A percentile compares a stretch with the other conserved stretches of the same genome.
phyloP scores from a whole-genome alignment of 2,113 vertebrate species.

The Nestor notabilis region DNA sequence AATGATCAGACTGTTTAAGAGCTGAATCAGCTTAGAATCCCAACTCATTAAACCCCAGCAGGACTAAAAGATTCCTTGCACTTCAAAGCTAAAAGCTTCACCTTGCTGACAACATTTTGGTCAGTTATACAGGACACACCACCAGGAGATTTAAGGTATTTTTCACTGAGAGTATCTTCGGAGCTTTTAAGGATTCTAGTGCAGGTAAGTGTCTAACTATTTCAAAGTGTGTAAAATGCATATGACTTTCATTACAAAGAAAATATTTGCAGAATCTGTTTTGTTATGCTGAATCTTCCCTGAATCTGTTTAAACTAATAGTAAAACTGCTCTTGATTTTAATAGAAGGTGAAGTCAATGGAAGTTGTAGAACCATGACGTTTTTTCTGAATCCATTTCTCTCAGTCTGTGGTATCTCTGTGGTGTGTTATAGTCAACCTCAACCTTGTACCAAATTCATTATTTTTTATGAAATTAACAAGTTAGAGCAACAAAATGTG shows the following conservation, averaged over 20 bases:
- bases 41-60: slow-evolving; percentile 60
- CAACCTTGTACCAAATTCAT: background rate
- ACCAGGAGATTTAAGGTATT: background rate
- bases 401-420: background rate
- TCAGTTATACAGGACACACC: background rate
- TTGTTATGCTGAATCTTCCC: background rate
- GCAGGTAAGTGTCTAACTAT: background rate
- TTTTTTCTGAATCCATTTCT: background rate
- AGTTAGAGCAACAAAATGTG: background rate
- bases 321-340: background rate
- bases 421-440: background rate
- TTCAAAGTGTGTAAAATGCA: background rate
- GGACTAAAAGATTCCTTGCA: slow-evolving; percentile 36
- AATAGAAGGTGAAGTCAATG: background rate
- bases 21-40: slow-evolving; percentile 70
- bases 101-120: background rate
- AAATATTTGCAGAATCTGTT: background rate
- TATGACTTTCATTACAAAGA: background rate
- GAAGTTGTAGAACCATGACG: background rate
- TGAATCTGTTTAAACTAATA: background rate
- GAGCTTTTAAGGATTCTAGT: background rate
- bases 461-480: background rate
- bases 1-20: slow-evolving; percentile 76
- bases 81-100: slow-evolving; percentile 26
- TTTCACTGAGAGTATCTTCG: background rate